phyloP scores from a whole-genome alignment of 2,797 vertebrate species.

The Helostoma temminkii region DNA sequence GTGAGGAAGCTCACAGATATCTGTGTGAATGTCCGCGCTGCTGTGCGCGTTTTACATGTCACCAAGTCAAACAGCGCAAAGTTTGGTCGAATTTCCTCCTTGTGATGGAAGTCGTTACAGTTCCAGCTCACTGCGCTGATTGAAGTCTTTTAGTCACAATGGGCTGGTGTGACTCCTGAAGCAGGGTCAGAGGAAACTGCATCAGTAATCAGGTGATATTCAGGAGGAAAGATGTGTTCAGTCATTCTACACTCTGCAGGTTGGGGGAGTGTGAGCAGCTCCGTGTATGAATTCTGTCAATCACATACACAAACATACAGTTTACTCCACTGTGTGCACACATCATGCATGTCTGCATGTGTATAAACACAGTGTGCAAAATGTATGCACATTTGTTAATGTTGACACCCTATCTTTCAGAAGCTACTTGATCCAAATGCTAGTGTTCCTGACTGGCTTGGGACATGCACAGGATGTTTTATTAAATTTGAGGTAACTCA shows the following conservation, averaged over 20 bases:
- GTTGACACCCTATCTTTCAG: no score
- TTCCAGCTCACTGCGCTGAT: slow-evolving; percentile 64
- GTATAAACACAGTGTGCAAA: no score
- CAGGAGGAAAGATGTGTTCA: slow-evolving; percentile 63
- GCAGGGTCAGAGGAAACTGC: slow-evolving; percentile 56
- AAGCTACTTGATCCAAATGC: no score
- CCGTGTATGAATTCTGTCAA: slow-evolving; percentile 24
- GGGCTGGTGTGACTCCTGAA: slow-evolving; percentile 41
- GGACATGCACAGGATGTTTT: no score
- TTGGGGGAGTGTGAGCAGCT: slow-evolving; percentile 39
- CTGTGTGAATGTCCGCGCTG: slow-evolving; percentile 11
- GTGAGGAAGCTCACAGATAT: neutral
- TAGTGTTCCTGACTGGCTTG: no score
- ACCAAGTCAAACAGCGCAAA: slow-evolving; percentile 46
- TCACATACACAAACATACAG: slow-evolving; percentile 23
- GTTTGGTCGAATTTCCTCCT: slow-evolving; percentile 64
- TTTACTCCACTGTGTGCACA: no score
- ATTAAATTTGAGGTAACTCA: no score
- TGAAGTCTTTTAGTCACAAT: slow-evolving; percentile 77
- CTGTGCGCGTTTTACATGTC: slow-evolving; percentile 33
- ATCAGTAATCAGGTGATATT: slow-evolving; percentile 72
- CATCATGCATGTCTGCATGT: neutral
- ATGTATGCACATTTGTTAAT: no score
- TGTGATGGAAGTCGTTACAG: slow-evolving; percentile 76
- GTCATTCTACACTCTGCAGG: slow-evolving; percentile 58